These are phyloP conservation scores for Cosmia pyralina DNA, from an alignment of 2,888 invertebrate genomes.

Conservation along the genomic window DNA sequence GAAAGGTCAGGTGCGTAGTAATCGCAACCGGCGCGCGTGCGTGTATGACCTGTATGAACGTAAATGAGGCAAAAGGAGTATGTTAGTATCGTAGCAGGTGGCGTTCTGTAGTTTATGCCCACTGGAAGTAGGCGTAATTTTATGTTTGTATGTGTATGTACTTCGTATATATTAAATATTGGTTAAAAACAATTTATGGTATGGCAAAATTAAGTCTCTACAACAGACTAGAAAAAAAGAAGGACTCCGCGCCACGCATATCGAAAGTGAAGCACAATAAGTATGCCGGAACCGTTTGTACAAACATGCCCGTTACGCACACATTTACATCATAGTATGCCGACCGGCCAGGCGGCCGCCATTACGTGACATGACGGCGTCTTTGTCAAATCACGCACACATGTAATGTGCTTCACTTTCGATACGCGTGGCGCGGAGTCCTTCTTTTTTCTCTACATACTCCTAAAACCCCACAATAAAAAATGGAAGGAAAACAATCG, in stretches of 20 bases:
- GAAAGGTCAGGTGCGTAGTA: neutral
- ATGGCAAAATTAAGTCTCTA: neutral
- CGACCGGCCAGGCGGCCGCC: too few relatives aligned
- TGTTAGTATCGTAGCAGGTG: neutral
- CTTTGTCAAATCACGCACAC: too few relatives aligned
- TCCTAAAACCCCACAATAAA: neutral
- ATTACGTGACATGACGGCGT: too few relatives aligned
- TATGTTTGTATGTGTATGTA: neutral
- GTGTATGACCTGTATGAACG: neutral
- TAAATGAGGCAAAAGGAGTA: neutral
- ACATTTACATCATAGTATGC: too few relatives aligned
- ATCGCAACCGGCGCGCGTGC: neutral
- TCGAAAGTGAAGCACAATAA: too few relatives aligned
- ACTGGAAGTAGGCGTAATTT: neutral
- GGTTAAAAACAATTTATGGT: neutral
- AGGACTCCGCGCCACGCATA: too few relatives aligned
- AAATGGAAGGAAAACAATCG: slow-evolving; percentile 41
- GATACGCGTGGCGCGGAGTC: too few relatives aligned
- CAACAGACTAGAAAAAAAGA: too few relatives aligned
- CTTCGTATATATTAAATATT: neutral
- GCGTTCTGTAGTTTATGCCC: neutral
- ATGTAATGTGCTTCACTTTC: too few relatives aligned
- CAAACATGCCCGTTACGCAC: too few relatives aligned
- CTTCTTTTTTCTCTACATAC: neutral
- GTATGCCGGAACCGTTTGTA: too few relatives aligned